Evolutionary conservation across 2,797 vertebrate species (phyloP), one percentile per base, ranked within the genome.

Genomic region (Emys orbicularis): DNA sequence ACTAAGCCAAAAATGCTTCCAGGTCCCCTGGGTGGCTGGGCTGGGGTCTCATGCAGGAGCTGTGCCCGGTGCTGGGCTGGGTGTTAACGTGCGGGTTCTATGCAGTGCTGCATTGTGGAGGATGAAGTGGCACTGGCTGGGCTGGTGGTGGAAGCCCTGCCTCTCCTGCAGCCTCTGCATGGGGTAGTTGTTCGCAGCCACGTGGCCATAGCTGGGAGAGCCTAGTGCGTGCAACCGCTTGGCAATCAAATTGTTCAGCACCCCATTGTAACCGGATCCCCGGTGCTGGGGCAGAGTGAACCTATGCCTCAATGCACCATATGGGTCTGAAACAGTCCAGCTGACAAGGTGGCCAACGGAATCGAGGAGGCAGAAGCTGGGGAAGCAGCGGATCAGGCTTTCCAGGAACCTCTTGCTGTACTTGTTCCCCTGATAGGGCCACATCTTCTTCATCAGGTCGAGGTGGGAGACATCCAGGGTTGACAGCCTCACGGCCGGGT

Each of bases 271-370:
- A 47, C 56, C 12, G 6, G 27, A 74, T 12, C 90, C 27, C n/a
- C 68, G 80, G 54, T 79, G 16, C 31, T 68, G 12, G 59, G 68
- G 54, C 19, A 91, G 31, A 21, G 84, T 91, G 31, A 82, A 79
- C 8, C n/a, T 15, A 31, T 47, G 21, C 47, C 11, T 18, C 50
- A 47, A 3, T n/a, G 84, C n/a, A n/a, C n/a, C n/a, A n/a, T n/a
- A 27, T 47, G 41, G 8, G 47, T 86, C 53, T 19, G 56, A 13
- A 16, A 59, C 2, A 29, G 4, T 25, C 84, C 72, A 86, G 84
- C 84, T 86, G 72, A 86, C n/a, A 47, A 41, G 5, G n/a, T 13
- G 2, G 53, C 16, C 0, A 0, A 83, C 12, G 50, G 34, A 49
- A 10, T 57, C 0, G 4, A 61, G 29, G 89, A 83, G 47, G 85